Evolutionary conservation across 2,797 vertebrate genomes (phyloP), one percentile per base, ranked within the genome.

Genomic region (Fundulus diaphanus): DNA sequence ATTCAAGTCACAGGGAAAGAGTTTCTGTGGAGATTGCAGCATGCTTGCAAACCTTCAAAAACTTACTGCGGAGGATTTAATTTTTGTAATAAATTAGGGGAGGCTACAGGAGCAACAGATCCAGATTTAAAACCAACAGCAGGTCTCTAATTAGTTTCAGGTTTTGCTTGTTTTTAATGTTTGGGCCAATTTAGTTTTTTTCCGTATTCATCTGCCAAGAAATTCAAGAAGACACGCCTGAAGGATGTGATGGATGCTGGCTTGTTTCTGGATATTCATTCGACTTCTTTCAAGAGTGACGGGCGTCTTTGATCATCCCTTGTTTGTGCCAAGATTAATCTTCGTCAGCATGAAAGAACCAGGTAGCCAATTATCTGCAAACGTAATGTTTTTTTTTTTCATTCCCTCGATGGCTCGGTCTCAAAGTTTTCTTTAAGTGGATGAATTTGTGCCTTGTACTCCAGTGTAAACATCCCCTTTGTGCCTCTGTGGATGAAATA

Each of bases 241-340:
- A 65, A 72, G 52, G 74, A n/a, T 22, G 18, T 73, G 77, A 77
- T 65, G 52, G 44, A 67, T 76, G 57, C 67, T 2, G 57, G 27
- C 44, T 67, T 12, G 44, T 71, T 78, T 81, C 7, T n/a, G 61
- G 16, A 72, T 65, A 82, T 75, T 80, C 79, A 73, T 74, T 79
- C 35, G 18, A 3, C 81, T 80, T 52, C 48, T 27, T 49, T 69
- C 35, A 49, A 68, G 69, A 83, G 40, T 74, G 82, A 77, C 86
- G 56, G 56, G 18, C 77, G 37, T 81, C 79, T 85, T 77, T 86
- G 66, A 84, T 88, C 69, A 74, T 68, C 71, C 59, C 76, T 78
- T 82, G 83, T 89, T 88, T 78, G 77, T 74, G 83, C 78, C 88
- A 76, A 70, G 86, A 81, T 88, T 80, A 72, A 82, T 89, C 85